Conservation (phyloP, 2,888 invertebrate genomes). For the Amorpha juglandis region DNA sequence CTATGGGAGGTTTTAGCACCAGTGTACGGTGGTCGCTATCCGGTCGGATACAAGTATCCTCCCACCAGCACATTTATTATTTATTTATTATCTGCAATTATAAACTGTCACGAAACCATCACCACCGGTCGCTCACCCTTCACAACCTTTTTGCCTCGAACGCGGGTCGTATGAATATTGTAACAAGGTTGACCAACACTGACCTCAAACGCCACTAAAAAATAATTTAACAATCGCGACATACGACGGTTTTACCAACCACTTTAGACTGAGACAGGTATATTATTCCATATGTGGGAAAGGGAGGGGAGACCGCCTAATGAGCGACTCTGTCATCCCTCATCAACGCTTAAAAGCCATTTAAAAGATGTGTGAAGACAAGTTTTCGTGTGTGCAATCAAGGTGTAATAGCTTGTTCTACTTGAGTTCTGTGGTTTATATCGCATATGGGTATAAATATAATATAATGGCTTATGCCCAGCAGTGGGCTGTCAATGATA, state of each 20-base stretch:
- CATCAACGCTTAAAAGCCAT: constrained; percentile 50
- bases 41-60: no score
- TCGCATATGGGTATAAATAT: neutral
- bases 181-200: constrained; percentile 23
- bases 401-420: constrained; percentile 16
- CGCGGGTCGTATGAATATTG: constrained; percentile 11
- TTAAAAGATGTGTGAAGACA: constrained; percentile 42
- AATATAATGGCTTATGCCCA: neutral
- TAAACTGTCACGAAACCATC: neutral
- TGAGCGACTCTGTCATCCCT: constrained; percentile 52
- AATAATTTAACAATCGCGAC: constrained; percentile 34
- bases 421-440: neutral
- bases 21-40: no score
- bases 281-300: constrained; percentile 32
- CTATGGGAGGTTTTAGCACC: no score
- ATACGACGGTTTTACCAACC: constrained; percentile 39
- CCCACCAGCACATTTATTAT: no score
- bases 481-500: no score
- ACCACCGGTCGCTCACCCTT: neutral
- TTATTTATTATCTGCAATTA: neutral
- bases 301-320: constrained; percentile 47
- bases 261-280: constrained; percentile 40
- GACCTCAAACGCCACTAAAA: constrained; percentile 31
- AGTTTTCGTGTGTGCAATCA: constrained; percentile 30
- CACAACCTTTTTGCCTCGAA: neutral